Evolutionary conservation across 2,797 vertebrate species (phyloP).

Genomic region (Coregonus suidteri): DNA sequence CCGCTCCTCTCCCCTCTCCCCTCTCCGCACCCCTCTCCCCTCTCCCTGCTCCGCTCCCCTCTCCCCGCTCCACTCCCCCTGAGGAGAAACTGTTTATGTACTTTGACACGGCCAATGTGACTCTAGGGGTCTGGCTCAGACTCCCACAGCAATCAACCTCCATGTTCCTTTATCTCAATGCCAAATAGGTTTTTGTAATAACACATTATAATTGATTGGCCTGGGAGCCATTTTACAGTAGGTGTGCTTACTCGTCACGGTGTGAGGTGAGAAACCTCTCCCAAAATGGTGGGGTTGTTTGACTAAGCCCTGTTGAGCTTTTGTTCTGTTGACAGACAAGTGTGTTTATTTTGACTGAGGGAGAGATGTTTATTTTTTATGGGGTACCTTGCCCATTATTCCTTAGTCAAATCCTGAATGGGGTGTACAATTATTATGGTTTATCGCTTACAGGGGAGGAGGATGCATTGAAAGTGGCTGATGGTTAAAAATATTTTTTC

Average conservation of each 20-base stretch:
- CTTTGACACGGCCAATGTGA: slow-evolving; percentile 54
- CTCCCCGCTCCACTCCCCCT: slow-evolving; percentile 39
- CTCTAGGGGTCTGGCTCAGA: slow-evolving; percentile 47
- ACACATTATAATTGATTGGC: slow-evolving; percentile 74
- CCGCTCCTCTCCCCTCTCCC: too few relatives aligned
- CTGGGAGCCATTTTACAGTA: slow-evolving; percentile 64
- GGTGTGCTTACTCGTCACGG: slow-evolving; percentile 13
- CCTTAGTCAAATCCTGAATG: not conserved
- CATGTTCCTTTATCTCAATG: slow-evolving; percentile 70
- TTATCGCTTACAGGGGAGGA: slow-evolving; percentile 31
- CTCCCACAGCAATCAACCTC: slow-evolving; percentile 78
- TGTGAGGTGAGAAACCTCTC: slow-evolving; percentile 43
- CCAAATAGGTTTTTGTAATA: slow-evolving; percentile 63
- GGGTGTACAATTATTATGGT: slow-evolving; percentile 16
- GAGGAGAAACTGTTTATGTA: slow-evolving; percentile 62
- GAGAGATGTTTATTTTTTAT: not conserved
- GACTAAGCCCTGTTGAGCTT: slow-evolving; percentile 26
- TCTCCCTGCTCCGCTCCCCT: not conserved
- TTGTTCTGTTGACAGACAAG: not conserved
- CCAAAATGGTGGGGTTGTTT: slow-evolving; percentile 49
- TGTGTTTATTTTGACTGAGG: slow-evolving; percentile 42
- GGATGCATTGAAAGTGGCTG: slow-evolving; percentile 57
- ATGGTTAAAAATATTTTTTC: slow-evolving; percentile 62
- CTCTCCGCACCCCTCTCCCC: too few relatives aligned
- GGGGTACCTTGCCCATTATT: slow-evolving; percentile 20